phyloP scores from a whole-genome alignment of 2,888 invertebrate species.

The Pseudoips prasinana region DNA sequence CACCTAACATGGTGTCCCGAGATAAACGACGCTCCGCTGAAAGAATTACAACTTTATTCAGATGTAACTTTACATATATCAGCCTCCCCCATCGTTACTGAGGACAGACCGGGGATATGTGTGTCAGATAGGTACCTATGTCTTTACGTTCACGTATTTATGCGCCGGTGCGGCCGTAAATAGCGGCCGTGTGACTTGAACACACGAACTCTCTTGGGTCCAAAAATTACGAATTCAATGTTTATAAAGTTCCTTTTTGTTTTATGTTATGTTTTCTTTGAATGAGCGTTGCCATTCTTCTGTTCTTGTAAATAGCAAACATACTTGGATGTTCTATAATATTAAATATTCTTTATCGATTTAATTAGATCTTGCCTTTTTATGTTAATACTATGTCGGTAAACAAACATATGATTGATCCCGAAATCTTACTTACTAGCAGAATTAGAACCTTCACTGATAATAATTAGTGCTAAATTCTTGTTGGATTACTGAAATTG shows the following conservation, averaged over 20 bases:
- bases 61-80: slow-evolving; percentile 3
- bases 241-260: background rate
- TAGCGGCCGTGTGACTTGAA: slow-evolving; percentile 3
- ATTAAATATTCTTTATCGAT: too few species aligned
- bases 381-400: too few species aligned
- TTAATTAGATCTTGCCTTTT: too few species aligned
- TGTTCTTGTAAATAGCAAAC: too few species aligned
- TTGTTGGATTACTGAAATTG: too few species aligned
- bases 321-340: too few species aligned
- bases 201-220: slow-evolving; percentile 1
- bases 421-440: too few species aligned
- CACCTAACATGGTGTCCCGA: slow-evolving; percentile 42
- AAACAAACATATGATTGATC: too few species aligned
- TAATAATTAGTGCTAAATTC: too few species aligned
- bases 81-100: background rate
- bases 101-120: slow-evolving; percentile 1
- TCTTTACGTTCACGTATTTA: slow-evolving; percentile 26
- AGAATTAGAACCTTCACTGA: too few species aligned
- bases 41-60: slow-evolving; percentile 30
- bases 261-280: too few species aligned
- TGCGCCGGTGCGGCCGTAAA: slow-evolving; percentile 9
- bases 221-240: slow-evolving; percentile 5
- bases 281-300: too few species aligned
- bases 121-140: slow-evolving; percentile 5
- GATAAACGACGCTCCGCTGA: slow-evolving; percentile 40